Evolutionary conservation across 2,113 vertebrate genomes (phyloP).

Genomic region (Rana temporaria): DNA sequence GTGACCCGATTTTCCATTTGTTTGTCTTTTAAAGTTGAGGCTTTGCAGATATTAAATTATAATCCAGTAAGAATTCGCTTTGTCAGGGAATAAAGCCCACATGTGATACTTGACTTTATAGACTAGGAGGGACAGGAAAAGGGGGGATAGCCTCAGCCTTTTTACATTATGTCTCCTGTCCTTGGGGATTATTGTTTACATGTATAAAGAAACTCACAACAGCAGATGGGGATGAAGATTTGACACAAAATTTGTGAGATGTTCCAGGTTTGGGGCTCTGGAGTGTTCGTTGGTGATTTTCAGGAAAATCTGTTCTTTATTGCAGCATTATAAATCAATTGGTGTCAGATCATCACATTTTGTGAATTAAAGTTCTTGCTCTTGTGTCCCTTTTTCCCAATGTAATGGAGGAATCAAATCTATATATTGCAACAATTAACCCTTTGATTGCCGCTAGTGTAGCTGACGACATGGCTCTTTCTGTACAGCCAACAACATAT

Average conservation of each 20-base stretch:
- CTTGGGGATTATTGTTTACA: slow-evolving; percentile 57
- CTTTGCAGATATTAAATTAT: slow-evolving; percentile 69
- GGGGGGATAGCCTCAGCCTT: slow-evolving; percentile 45
- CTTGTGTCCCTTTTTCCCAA: not conserved
- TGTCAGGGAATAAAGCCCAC: slow-evolving; percentile 60
- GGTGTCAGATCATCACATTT: slow-evolving; percentile 4
- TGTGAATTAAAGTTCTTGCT: not conserved
- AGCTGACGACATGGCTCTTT: too few species aligned
- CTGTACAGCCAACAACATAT: too few species aligned
- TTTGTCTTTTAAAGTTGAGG: slow-evolving; percentile 65
- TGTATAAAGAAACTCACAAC: slow-evolving; percentile 58
- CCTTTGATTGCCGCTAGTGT: too few species aligned
- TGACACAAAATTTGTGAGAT: slow-evolving; percentile 46
- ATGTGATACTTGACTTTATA: slow-evolving; percentile 54
- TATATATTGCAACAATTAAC: not conserved
- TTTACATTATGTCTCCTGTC: slow-evolving; percentile 63
- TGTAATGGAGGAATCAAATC: not conserved
- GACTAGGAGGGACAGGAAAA: slow-evolving; percentile 57
- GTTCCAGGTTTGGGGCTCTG: slow-evolving; percentile 18
- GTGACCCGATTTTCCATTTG: slow-evolving; percentile 59
- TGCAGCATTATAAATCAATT: slow-evolving; percentile 20
- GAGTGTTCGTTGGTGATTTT: slow-evolving; percentile 9
- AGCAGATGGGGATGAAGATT: slow-evolving; percentile 53
- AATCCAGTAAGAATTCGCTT: slow-evolving; percentile 64
- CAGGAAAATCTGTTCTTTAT: slow-evolving; percentile 13